Evolutionary conservation across 2,797 vertebrate species (phyloP).

Genomic region (Bufotes viridis): DNA sequence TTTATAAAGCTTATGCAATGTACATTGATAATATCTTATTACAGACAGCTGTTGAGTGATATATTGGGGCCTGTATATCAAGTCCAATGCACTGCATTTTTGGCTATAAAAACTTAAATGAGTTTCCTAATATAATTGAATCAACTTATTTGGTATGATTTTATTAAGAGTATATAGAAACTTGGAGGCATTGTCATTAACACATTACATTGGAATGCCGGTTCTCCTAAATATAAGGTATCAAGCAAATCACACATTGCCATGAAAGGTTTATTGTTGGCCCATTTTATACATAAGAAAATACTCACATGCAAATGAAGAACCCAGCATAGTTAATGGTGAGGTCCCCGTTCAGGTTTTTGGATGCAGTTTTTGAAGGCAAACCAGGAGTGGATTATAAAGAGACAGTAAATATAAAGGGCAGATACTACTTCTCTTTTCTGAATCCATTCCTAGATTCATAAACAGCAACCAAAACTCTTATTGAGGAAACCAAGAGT

Average conservation of each 20-base stretch:
- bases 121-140: slow-evolving; percentile 28
- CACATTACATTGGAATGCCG: slow-evolving; percentile 20
- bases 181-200: background rate
- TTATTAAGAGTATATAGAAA: slow-evolving; percentile 1
- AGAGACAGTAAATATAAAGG: no score
- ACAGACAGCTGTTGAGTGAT: slow-evolving; percentile 41
- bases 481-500: no score
- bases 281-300: background rate
- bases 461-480: no score
- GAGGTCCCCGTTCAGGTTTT: no score
- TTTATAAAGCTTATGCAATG: slow-evolving; percentile 45
- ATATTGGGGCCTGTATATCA: slow-evolving; percentile 41
- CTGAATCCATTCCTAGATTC: no score
- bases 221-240: background rate
- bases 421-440: no score
- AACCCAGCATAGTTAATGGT: no score
- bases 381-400: no score
- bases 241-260: background rate
- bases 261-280: background rate
- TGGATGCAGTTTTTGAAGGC: no score
- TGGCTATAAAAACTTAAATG: slow-evolving; percentile 39
- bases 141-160: slow-evolving; percentile 20
- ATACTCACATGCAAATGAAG: background rate
- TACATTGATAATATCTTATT: slow-evolving; percentile 53
- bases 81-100: slow-evolving; percentile 41